Conservation (phyloP, 2,888 invertebrate species). For the Eulithis prunata region DNA sequence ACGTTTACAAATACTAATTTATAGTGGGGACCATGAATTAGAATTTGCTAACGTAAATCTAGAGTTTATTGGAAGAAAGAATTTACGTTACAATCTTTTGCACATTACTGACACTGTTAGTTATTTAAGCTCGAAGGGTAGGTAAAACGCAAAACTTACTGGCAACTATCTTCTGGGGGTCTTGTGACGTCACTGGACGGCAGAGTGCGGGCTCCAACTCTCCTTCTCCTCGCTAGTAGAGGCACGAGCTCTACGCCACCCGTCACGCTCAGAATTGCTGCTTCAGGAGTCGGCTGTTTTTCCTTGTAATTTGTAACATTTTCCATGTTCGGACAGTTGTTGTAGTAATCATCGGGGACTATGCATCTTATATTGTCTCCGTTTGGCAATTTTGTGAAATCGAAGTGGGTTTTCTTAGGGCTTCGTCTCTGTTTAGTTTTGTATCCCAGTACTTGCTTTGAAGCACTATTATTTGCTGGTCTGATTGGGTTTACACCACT, state of each 20-base stretch:
- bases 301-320: constrained; percentile 42
- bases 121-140: too few relatives aligned
- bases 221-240: constrained; percentile 87
- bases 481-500: constrained; percentile 36
- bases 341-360: constrained; percentile 56
- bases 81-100: too few relatives aligned
- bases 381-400: constrained; percentile 64
- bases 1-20: too few relatives aligned
- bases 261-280: constrained; percentile 73
- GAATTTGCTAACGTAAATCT: too few relatives aligned
- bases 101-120: too few relatives aligned
- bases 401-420: constrained; percentile 64
- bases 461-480: constrained; percentile 12
- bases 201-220: constrained; percentile 75
- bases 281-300: constrained; percentile 72
- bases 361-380: constrained; percentile 61
- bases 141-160: constrained; percentile 64
- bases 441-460: constrained; percentile 24
- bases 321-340: constrained; percentile 41
- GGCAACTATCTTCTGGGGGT: constrained; percentile 71
- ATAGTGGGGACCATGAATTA: too few relatives aligned
- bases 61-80: too few relatives aligned
- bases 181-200: constrained; percentile 79
- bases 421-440: constrained; percentile 48
- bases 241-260: constrained; percentile 92